Base-by-base conservation (phyloP, 2,797 vertebrate species). In the Sebastes trivittatus region DNA sequence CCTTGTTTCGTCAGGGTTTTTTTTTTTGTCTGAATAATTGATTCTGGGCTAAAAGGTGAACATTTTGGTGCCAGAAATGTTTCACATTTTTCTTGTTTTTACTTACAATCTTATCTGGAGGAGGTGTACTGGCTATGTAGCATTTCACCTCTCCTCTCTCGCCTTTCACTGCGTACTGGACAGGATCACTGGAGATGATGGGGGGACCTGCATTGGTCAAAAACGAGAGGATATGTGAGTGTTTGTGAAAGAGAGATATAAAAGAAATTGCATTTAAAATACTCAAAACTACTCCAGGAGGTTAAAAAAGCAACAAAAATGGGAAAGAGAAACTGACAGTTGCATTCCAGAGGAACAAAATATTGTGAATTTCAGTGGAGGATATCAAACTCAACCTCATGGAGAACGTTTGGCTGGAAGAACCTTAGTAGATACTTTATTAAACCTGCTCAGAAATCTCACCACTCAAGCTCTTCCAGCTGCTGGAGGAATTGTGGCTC, bases 91-190 rank as follows among this genome's bases (percentile, higher is more conserved):
- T 36, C 6, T 11, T 49, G 29, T n/a, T 81, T 80, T n/a, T n/a
- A 97, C 98, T 98, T 93, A 99, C 98, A 11, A 98, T 99, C 90
- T 98, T 97, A 92, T 99, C 98, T 0, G 98, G 98, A 0, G 97
- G 96, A 0, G 98, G 98, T 0, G 97, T 98, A 88, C 98, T 99
- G 75, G 97, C 97, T 0, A 98, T 99, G 94, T 97, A 97, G 81
- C 98, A 99, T 63, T 97, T 97, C 82, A 99, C 97, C 86, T 98
- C 97, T 59, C 97, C 98, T 0, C 95, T 94, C 65, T 97, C 97
- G 0, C 98, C 97, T 22, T 97, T 94, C 13, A 93, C 96, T 0
- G 98, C 98, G 0, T 97, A 97, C 92, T 99, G 98, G 69, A 96
- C 95, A 0, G 96, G 91, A n/a, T 98, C 96, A 1, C 98, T 99